A percentile compares a stretch with the other conserved stretches of the same genome.
These are phyloP conservation scores for Pterobdella sp. DNA, from an alignment of 2,888 invertebrate species.

Conservation along the genomic window DNA sequence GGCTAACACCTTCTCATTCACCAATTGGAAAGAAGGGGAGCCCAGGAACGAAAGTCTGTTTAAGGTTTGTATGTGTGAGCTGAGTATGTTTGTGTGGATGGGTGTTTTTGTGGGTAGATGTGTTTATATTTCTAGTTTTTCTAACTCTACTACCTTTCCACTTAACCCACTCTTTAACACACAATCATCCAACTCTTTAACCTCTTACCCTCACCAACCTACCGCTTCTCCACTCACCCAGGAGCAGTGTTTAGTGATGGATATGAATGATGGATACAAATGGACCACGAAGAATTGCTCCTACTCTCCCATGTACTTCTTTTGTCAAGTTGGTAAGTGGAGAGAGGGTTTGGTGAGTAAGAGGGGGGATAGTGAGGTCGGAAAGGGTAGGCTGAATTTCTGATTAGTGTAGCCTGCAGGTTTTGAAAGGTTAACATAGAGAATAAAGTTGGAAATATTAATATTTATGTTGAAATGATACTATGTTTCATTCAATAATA, in stretches of 20 bases:
- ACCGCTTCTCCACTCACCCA: not conserved
- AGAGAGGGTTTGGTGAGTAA: not conserved
- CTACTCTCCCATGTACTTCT: slow-evolving; percentile 15
- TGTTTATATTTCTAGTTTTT: too few relatives aligned
- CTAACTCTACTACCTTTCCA: too few relatives aligned
- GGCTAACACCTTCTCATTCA: slow-evolving; percentile 21
- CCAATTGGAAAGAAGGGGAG: slow-evolving; percentile 21
- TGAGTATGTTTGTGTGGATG: too few relatives aligned
- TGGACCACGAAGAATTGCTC: slow-evolving; percentile 15
- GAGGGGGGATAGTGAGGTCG: not conserved
- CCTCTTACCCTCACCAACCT: slow-evolving; percentile 12
- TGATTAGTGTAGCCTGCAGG: not conserved
- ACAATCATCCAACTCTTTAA: not conserved
- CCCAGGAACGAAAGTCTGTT: too few relatives aligned
- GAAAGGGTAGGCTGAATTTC: not conserved
- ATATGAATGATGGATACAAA: not conserved
- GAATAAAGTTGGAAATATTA: not conserved
- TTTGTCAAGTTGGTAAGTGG: slow-evolving; percentile 20
- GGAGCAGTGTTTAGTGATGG: slow-evolving; percentile 21
- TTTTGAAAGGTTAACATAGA: not conserved
- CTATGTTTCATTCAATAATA: too few relatives aligned
- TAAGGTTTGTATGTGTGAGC: too few relatives aligned
- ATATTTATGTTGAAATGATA: too few relatives aligned
- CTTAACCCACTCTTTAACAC: too few relatives aligned
- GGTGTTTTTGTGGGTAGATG: too few relatives aligned